Percentiles rank a stretch among this genome's conserved stretches.
Conservation (phyloP, 2,888 invertebrate genomes). For the Megastigmus dorsalis region DNA sequence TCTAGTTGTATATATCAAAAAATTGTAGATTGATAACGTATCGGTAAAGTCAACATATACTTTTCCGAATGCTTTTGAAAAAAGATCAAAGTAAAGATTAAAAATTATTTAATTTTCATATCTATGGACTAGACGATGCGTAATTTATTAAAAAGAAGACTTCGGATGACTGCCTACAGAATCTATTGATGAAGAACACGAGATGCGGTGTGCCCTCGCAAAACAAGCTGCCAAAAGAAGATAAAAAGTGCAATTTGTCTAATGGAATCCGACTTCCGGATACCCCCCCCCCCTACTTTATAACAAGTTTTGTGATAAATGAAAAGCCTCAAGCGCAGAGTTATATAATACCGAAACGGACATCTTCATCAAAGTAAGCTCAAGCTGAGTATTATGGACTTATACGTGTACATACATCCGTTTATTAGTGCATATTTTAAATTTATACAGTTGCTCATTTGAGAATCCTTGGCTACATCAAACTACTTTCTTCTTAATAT, state of each 20-base stretch:
- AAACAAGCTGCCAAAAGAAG: conserved; percentile 16
- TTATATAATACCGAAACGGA: conserved; percentile 8
- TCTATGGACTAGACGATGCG: too few relatives aligned
- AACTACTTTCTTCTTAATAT: too few relatives aligned
- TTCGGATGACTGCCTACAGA: neutral
- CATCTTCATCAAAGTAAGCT: conserved; percentile 16
- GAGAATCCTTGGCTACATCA: too few relatives aligned
- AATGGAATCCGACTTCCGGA: conserved; percentile 27
- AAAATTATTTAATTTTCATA: neutral
- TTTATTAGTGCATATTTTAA: too few relatives aligned
- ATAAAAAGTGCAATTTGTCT: conserved; percentile 34
- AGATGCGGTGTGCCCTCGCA: neutral
- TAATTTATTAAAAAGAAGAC: conserved; percentile 17
- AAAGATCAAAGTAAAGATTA: neutral
- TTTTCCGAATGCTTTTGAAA: too few relatives aligned
- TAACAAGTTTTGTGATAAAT: conserved; percentile 10
- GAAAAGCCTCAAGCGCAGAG: neutral
- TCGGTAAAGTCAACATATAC: neutral
- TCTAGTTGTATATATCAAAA: too few relatives aligned
- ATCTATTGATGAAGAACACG: neutral
- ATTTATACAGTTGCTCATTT: too few relatives aligned
- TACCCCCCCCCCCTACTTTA: neutral
- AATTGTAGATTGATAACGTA: too few relatives aligned
- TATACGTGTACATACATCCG: too few relatives aligned
- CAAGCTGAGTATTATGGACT: too few relatives aligned